Evolutionary conservation across 2,113 vertebrate genomes (phyloP).

Genomic region (Chaetodon trifascialis): DNA sequence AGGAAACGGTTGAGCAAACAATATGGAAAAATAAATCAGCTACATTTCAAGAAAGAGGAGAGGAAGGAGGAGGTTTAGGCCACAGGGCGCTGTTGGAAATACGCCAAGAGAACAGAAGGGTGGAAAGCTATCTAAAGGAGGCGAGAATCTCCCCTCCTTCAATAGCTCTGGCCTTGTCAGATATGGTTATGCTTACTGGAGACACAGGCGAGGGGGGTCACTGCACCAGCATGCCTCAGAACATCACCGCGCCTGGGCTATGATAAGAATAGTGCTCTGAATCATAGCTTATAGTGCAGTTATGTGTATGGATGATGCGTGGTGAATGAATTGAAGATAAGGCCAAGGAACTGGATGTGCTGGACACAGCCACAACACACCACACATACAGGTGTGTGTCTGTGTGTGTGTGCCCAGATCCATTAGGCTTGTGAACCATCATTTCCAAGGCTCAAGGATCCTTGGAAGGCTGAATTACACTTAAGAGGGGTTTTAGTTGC

Average conservation of each 20-base stretch:
- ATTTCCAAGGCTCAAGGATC: constrained; percentile 41
- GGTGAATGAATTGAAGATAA: constrained; percentile 72
- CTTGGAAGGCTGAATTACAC: constrained; percentile 43
- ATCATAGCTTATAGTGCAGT: constrained; percentile 73
- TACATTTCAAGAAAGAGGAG: constrained; percentile 27
- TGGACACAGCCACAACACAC: constrained; percentile 35
- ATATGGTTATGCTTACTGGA: constrained; percentile 78
- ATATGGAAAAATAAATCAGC: constrained; percentile 40
- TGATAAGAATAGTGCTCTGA: constrained; percentile 77
- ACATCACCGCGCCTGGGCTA: constrained; percentile 63
- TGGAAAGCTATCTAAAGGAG: constrained; percentile 67
- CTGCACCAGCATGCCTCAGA: constrained; percentile 74
- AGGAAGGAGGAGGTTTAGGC: constrained; percentile 19
- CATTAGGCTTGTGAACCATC: constrained; percentile 27
- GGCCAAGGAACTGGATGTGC: constrained; percentile 52
- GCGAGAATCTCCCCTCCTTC: constrained; percentile 60
- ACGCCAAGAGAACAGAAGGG: constrained; percentile 67
- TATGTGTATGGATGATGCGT: constrained; percentile 68
- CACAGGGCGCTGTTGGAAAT: constrained; percentile 51
- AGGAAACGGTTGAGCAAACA: constrained; percentile 44
- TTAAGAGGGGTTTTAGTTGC: constrained; percentile 25
- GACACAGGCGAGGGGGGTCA: constrained; percentile 70
- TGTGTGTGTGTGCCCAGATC: neutral
- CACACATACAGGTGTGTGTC: neutral
- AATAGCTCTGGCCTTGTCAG: constrained; percentile 78